These are phyloP conservation scores for Eucidaris tribuloides DNA, from an alignment of 35 echinoderm and acorn worm species.

Conservation along the genomic window DNA sequence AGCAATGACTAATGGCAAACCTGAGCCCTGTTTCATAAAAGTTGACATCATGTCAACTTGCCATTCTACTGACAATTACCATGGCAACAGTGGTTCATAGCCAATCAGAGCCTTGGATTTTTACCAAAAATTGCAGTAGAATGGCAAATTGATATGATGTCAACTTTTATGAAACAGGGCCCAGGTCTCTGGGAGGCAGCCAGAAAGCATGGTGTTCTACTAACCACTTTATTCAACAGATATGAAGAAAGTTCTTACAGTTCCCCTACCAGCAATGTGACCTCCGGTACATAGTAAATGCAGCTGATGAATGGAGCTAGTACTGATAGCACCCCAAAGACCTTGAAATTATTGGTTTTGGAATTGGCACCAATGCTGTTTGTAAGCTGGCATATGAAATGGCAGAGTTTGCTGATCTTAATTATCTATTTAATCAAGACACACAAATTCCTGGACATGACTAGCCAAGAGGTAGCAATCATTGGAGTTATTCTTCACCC, in stretches of 20 bases:
- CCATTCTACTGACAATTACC: too few relatives aligned
- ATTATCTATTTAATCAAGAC: constrained; percentile 34
- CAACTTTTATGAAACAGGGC: too few relatives aligned
- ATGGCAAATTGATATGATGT: too few relatives aligned
- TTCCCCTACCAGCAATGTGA: constrained; percentile 25
- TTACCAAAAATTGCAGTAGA: too few relatives aligned
- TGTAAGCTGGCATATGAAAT: constrained; percentile 61
- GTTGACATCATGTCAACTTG: too few relatives aligned
- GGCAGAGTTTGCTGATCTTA: constrained; percentile 26
- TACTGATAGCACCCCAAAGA: constrained; percentile 29
- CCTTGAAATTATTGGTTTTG: constrained; percentile 57
- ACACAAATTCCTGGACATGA: constrained; percentile 41
- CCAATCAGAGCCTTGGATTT: too few relatives aligned
- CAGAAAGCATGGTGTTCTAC: too few relatives aligned
- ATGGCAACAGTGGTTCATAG: too few relatives aligned
- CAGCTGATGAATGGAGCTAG: constrained; percentile 39
- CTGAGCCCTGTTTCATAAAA: too few relatives aligned
- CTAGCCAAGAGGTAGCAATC: too few relatives aligned
- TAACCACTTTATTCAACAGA: constrained; percentile 31
- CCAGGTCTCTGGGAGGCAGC: too few relatives aligned
- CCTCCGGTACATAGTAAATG: constrained; percentile 28
- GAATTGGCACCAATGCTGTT: constrained; percentile 20
- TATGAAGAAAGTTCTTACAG: constrained; percentile 2
- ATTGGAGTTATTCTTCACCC: too few relatives aligned
- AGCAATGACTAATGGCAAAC: constrained; percentile 19